Evolutionary conservation across 2,113 vertebrate species (phyloP).

Genomic region (Laterallus jamaicensis): DNA sequence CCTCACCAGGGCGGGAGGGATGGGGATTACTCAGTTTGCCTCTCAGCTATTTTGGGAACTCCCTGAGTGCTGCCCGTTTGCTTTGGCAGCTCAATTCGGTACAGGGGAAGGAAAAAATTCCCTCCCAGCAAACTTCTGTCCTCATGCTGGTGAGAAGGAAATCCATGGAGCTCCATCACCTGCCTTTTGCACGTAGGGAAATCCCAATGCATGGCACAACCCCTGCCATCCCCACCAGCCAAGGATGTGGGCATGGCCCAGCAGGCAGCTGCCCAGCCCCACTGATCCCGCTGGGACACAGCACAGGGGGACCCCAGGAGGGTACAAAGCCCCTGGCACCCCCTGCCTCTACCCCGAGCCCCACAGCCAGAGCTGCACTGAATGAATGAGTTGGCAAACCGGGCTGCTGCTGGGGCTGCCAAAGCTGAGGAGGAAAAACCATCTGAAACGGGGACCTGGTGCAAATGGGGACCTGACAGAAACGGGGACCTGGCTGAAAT

Average conservation of each 20-base stretch:
- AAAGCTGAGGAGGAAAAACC: background rate
- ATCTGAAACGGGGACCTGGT: background rate
- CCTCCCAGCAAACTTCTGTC: background rate
- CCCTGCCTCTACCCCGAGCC: accelerated
- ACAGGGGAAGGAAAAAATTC: background rate
- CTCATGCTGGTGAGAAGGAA: background rate
- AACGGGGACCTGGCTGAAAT: too few relatives aligned
- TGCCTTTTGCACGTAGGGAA: background rate
- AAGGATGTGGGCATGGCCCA: accelerated
- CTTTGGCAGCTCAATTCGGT: background rate
- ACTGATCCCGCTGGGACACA: accelerated
- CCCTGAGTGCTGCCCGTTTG: background rate
- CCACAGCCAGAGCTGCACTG: accelerated
- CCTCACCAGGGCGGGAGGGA: background rate
- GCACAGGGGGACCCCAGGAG: background rate
- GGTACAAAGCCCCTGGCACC: background rate
- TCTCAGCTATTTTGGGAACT: slow-evolving; percentile 19
- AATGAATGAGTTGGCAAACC: accelerated
- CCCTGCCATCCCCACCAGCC: background rate
- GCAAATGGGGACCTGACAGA: too few relatives aligned
- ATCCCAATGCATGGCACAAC: accelerated
- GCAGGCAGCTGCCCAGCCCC: background rate
- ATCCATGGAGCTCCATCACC: background rate
- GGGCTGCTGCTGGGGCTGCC: background rate
- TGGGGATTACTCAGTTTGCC: background rate